Evolutionary conservation across 2,113 vertebrate species (phyloP).

Genomic region (Phaetusa simplex): DNA sequence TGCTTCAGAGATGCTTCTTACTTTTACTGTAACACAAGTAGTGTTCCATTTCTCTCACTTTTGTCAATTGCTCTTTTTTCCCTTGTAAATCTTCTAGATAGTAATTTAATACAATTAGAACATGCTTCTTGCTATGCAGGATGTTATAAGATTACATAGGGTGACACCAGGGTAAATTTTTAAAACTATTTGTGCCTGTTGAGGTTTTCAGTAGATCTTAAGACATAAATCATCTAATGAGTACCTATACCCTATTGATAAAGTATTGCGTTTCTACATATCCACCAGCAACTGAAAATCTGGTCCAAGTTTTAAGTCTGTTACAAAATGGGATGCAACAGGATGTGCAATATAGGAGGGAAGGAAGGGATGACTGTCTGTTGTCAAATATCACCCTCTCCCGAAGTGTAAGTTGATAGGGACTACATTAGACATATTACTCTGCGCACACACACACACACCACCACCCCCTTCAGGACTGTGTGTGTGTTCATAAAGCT

Average conservation of each 20-base stretch:
- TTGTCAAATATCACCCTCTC: neutral
- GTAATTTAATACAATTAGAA: neutral
- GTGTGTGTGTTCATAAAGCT: neutral
- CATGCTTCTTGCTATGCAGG: neutral
- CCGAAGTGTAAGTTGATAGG: neutral
- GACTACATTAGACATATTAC: neutral
- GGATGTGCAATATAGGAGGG: neutral
- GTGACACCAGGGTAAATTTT: neutral
- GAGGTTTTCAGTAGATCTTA: neutral
- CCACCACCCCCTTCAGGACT: rapidly evolving
- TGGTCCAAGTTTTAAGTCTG: neutral
- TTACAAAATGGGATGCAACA: neutral
- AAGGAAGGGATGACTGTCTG: neutral
- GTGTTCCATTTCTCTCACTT: neutral
- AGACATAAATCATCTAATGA: neutral
- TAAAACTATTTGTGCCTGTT: neutral
- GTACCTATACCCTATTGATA: neutral
- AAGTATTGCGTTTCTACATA: neutral
- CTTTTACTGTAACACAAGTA: neutral
- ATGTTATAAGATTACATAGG: neutral
- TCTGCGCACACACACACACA: too few relatives aligned
- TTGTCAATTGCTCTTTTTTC: neutral
- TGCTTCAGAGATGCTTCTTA: neutral
- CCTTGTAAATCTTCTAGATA: neutral
- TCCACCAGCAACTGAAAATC: neutral